phyloP scores from a whole-genome alignment of 2,888 invertebrate species.

The Scotopteryx bipunctaria region DNA sequence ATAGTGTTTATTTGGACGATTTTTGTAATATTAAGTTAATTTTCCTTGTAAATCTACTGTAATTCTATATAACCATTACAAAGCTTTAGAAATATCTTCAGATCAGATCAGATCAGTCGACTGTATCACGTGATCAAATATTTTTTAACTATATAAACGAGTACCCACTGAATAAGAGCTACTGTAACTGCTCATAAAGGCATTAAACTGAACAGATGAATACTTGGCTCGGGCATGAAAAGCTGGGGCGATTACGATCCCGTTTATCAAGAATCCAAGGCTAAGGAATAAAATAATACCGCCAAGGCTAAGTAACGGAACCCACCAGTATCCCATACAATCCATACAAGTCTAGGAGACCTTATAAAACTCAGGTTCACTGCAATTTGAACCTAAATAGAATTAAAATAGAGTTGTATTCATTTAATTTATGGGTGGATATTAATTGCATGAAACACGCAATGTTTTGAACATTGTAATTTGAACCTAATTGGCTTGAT shows the following conservation, averaged over 20 bases:
- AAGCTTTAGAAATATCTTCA: no score
- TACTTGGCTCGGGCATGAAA: background rate
- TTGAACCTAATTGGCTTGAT: no score
- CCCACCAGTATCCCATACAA: slow-evolving; percentile 26
- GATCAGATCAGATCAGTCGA: no score
- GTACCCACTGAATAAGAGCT: background rate
- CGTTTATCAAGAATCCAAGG: slow-evolving; percentile 34
- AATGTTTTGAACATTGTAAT: no score
- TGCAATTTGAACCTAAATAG: slow-evolving; percentile 2
- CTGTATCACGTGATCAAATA: no score
- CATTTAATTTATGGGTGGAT: background rate
- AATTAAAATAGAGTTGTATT: slow-evolving; percentile 1
- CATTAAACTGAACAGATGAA: background rate
- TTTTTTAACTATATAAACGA: no score
- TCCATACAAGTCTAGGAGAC: slow-evolving; percentile 7
- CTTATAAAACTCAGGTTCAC: background rate
- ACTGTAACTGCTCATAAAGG: background rate
- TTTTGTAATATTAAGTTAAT: no score
- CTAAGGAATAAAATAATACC: slow-evolving; percentile 10
- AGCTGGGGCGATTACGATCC: slow-evolving; percentile 23
- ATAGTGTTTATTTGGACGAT: no score
- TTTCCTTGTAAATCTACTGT: no score
- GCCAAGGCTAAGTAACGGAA: slow-evolving; percentile 39
- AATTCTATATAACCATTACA: no score
- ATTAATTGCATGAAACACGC: background rate